Evolutionary conservation across 2,113 vertebrate species (phyloP), one percentile per base, ranked within the genome.

Genomic region (Malurus melanocephalus): DNA sequence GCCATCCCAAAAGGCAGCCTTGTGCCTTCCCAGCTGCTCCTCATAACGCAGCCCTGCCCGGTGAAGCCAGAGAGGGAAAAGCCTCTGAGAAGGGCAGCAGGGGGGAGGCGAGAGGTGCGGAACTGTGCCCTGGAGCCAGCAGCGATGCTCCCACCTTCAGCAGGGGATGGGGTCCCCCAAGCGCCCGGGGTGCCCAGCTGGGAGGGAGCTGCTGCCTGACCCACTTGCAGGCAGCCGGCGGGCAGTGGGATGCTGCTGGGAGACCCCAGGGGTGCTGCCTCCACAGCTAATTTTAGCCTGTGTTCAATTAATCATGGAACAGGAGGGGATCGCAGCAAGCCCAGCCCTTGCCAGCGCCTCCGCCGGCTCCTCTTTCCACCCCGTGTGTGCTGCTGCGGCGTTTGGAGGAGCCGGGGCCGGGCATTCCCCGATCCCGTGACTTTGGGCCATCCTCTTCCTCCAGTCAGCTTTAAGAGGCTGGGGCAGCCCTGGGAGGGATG

Each of bases 181-280:
- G n/a, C 59, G 38, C 16, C 42, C 32, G 6, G 38, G 73, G 73
- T 3, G 5, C 74, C 82, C 56, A 32, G 59, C 27, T 48, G 66
- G 55, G 69, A 90, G 82, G 33, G 71, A 88, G 66, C 38, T 33
- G 32, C 56, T 33, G 65, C 48, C 64, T 87, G 87, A 91, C 90
- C 94, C 85, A 81, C 51, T 93, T 89, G 81, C 80, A 75, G 52
- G 71, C 89, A 89, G 83, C 73, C 1, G 0, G 68, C 11, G 7
- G 74, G 89, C 30, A 33, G 69, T 35, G 71, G 64, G 90, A 91
- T 67, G 79, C 79, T 65, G 75, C 85, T 79, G 79, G 88, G 91
- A 87, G 87, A 95, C 87, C 89, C 79, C 68, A 60, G 79, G 45
- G 42, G 75, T 87, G 76, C 90, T 86, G 85, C 72, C 67, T 93